Evolutionary conservation across 2,797 vertebrate species (phyloP).

Genomic region (Avahi laniger): DNA sequence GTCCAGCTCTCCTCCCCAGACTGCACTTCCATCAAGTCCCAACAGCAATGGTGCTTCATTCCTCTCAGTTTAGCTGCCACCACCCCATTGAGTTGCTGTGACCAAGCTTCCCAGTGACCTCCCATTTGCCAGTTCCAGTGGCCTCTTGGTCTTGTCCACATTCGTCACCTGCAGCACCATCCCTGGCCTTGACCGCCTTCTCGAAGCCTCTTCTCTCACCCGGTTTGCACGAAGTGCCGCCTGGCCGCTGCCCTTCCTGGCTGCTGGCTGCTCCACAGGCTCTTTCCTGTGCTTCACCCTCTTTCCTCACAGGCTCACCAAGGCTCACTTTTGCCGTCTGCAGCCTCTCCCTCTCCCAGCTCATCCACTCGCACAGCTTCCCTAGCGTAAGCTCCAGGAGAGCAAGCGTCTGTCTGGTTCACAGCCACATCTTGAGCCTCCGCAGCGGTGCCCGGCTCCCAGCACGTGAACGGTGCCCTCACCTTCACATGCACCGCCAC

Average conservation of each 20-base stretch:
- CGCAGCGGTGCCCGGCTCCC: neutral
- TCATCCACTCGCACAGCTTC: neutral
- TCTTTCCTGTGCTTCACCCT: neutral
- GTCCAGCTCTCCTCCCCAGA: neutral
- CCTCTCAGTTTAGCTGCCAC: neutral
- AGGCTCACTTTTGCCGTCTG: neutral
- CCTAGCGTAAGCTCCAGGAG: neutral
- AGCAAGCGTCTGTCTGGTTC: neutral
- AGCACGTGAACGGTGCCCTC: neutral
- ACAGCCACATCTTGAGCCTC: neutral
- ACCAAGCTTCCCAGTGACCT: neutral
- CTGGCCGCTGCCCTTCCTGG: neutral
- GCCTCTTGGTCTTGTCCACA: neutral
- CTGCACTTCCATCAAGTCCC: neutral
- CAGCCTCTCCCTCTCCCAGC: neutral
- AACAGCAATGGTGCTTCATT: no score
- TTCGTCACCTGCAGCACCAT: neutral
- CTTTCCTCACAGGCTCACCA: neutral
- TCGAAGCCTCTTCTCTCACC: neutral
- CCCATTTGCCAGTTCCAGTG: neutral
- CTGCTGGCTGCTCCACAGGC: neutral
- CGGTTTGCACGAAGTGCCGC: neutral
- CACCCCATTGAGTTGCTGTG: neutral
- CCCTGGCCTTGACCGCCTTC: neutral
- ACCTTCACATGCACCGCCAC: accelerated